Conservation (phyloP, 1,140 invertebrate species). For the Phymorhynchus buccinoides region DNA sequence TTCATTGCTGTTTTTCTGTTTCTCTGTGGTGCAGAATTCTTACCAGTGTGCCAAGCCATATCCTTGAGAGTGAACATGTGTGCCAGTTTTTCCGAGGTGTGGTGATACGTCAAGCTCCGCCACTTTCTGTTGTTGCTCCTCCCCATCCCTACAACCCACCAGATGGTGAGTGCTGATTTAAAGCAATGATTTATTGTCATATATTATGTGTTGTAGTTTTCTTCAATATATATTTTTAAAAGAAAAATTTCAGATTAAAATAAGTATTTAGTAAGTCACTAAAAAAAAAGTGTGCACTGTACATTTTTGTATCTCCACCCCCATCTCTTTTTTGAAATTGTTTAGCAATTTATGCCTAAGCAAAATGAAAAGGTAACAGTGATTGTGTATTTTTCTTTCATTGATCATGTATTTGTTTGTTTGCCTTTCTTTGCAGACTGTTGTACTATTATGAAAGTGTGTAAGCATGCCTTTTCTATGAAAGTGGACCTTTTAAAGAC, state of each 20-base stretch:
- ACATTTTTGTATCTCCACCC: no score
- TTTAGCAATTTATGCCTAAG: background rate
- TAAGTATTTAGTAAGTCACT: no score
- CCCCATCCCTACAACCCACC: constrained; percentile 10
- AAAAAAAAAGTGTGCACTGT: no score
- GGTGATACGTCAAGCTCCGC: constrained; percentile 24
- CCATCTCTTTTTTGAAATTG: no score
- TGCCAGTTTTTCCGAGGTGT: constrained; percentile 30
- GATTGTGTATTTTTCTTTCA: background rate
- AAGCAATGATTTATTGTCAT: background rate
- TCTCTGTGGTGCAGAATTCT: constrained; percentile 40
- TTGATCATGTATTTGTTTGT: no score
- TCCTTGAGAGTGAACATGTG: constrained; percentile 52
- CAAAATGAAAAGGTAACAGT: background rate
- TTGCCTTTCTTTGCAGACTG: no score
- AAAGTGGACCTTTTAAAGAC: no score
- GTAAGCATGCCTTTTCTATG: no score
- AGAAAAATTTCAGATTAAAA: no score
- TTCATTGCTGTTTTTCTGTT: no score
- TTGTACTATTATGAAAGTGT: no score
- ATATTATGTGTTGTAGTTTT: background rate
- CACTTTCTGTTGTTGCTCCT: constrained; percentile 6
- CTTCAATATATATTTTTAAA: background rate
- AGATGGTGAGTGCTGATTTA: constrained; percentile 30
- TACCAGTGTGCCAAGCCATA: constrained; percentile 41